phyloP scores from a whole-genome alignment of 1,140 invertebrate species.

The Mactra quadrangularis region DNA sequence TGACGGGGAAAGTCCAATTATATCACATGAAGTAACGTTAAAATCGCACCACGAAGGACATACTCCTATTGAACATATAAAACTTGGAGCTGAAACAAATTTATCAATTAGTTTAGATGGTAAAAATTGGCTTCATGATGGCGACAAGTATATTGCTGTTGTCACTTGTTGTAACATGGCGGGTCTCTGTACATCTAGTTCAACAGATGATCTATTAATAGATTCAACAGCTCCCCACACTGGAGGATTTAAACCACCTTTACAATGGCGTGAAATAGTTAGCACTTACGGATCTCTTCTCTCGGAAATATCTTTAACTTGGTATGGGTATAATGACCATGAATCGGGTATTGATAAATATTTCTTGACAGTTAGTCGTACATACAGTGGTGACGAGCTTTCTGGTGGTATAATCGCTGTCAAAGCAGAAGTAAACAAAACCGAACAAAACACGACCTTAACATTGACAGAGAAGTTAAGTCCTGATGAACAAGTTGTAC shows the following conservation, averaged over 20 bases:
- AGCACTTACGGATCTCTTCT: not conserved
- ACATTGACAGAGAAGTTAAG: not conserved
- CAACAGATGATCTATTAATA: slow-evolving; percentile 21
- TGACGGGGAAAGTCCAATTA: slow-evolving; percentile 11
- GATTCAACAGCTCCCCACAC: slow-evolving; percentile 52
- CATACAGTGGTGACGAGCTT: slow-evolving; percentile 24
- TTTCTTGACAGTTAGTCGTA: slow-evolving; percentile 11
- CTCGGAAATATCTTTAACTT: slow-evolving; percentile 18
- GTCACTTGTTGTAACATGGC: slow-evolving; percentile 50
- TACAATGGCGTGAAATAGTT: not conserved
- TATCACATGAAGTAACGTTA: not conserved
- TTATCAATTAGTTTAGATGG: slow-evolving; percentile 22
- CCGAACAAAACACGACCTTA: not conserved
- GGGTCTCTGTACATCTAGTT: slow-evolving; percentile 27
- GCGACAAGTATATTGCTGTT: slow-evolving; percentile 34
- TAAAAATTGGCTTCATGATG: slow-evolving; percentile 11
- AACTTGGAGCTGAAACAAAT: not conserved
- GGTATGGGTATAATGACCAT: slow-evolving; percentile 25
- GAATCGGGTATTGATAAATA: slow-evolving; percentile 35
- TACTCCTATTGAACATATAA: not conserved
- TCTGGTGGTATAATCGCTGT: not conserved
- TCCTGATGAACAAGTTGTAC: slow-evolving; percentile 18
- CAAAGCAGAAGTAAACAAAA: not conserved
- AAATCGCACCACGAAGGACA: slow-evolving; percentile 29
- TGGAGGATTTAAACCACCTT: slow-evolving; percentile 32